Evolutionary conservation across 2,113 vertebrate genomes (phyloP).

Genomic region (Elephas maximus): DNA sequence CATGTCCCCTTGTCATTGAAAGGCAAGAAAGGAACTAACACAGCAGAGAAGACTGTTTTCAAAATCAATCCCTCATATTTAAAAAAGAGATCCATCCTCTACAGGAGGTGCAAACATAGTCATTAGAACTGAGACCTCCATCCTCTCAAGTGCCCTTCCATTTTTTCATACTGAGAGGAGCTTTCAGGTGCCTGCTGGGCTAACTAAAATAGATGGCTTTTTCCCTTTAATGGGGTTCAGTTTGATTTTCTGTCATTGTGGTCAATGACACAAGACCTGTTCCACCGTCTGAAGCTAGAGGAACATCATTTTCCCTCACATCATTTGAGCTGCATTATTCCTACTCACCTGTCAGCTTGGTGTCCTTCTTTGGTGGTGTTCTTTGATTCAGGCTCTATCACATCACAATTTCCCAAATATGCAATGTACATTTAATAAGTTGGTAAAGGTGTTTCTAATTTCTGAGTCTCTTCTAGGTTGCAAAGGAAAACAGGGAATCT

Average conservation of each 20-base stretch:
- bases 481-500: not conserved
- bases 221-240: conserved; percentile 82
- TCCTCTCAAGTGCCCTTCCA: conserved; percentile 75
- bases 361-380: conserved; percentile 39
- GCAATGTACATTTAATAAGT: not conserved
- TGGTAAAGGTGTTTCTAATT: not conserved
- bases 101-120: conserved; percentile 66
- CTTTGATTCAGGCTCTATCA: conserved; percentile 1
- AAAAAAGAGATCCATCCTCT: conserved; percentile 75
- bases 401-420: not conserved
- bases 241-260: conserved; percentile 86
- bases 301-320: conserved; percentile 78
- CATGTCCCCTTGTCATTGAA: conserved; percentile 74
- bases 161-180: conserved; percentile 75
- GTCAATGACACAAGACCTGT: conserved; percentile 83
- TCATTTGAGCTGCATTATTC: conserved; percentile 73
- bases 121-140: conserved; percentile 75
- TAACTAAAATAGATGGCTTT: conserved; percentile 84
- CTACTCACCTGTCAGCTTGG: conserved; percentile 61
- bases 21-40: conserved; percentile 73
- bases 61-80: conserved; percentile 82
- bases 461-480: not conserved
- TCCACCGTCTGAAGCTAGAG: conserved; percentile 71
- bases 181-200: conserved; percentile 81
- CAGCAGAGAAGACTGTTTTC: conserved; percentile 75